Base-by-base conservation (phyloP, 2,113 vertebrate species). In the Ibidorhyncha struthersii region DNA sequence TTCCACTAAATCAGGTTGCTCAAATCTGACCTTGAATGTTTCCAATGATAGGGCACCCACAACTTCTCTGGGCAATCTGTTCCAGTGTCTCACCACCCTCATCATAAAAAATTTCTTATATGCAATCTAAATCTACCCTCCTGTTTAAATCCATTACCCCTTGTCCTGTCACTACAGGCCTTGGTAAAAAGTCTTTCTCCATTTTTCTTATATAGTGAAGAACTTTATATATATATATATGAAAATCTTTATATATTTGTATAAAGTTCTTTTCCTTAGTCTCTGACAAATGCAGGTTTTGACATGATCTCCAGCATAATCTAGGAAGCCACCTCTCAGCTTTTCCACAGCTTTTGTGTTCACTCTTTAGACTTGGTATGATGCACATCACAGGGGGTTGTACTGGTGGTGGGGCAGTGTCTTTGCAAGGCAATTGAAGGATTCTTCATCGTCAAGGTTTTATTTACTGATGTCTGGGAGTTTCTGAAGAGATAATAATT, bases 331-430 rank as follows among this genome's bases (percentile, higher is more conserved):
- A 17, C 5, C 14, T 41, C 16, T 85, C 74, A 69, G 11, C 22
- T 18, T 4, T 34, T 6, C 5, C 29, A 58, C 16, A 66, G 15
- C 1, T 32, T 53, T 82, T 58, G 82, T 56, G 7, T 67, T 52
- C 12, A 53, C 11, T 23, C 12, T 85, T 86, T n/a, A 85, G 52
- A 43, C 3, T 43, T 74, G 2, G 0, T 16, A 29, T 58, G 17
- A 29, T 47, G 11, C 14, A 43, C 17, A 5, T 34, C 7, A 1
- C 17, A 72, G 23, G 36, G 8, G 8, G 30, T 23, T 58, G 20
- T 13, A 34, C 22, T 2, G 4, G 11, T 45, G 4, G 5, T 0
- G 6, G 4, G 0, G 8, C 15, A 3, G 19, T 32, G 10, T 13
- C 4, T 81, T 55, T 87, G 10, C 18, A 61, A 80, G 25, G 16